Evolutionary conservation across 2,888 invertebrate species (phyloP), one percentile per base, ranked within the genome.

Genomic region (Escarpia spicata): DNA sequence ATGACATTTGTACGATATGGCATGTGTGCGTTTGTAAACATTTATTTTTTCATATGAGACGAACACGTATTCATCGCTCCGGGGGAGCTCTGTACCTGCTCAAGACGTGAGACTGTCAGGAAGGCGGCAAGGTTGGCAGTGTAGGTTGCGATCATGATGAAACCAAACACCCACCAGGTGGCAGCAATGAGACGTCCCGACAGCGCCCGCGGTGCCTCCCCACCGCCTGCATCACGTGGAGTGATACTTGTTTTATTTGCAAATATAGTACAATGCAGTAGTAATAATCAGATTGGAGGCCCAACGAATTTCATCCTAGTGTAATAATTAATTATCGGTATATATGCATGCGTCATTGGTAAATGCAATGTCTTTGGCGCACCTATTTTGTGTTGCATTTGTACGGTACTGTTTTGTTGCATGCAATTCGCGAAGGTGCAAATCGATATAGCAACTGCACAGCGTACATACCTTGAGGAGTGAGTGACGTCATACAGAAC

Each of bases 81-180:
- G 1, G 75, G 75, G 19, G 4, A 4, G 19, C 19, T 26, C n/a
- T 26, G 6, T 75, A 75, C 75, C 75, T 75, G 75, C 58, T 91
- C 91, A 31, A 99, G 97, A 37, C 99, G 97, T 0, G 99, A 99
- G 45, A 97, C 97, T 1, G 99, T 99, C 93, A 99, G 97, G 96
- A 99, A 99, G 0, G 99, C 99, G 2, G 99, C 99, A 95, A 99
- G 97, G 96, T 99, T 99, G 0, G 99, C 99, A 0, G 99, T 99
- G 97, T 99, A 99, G 0, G 99, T 99, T 3, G 99, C 99, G 96
- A 99, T 99, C 94, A 99, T 99, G 96, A 99, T 99, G 96, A 99
- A 99, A 0, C 99, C 99, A 97, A 99, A 99, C 44, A 99, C 97
- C 99, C 99, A 99, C 99, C 99, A 99, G 0, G 99, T 99, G 2